These are phyloP conservation scores for Dolomedes plantarius DNA, from an alignment of 2,888 invertebrate species.

Conservation along the genomic window DNA sequence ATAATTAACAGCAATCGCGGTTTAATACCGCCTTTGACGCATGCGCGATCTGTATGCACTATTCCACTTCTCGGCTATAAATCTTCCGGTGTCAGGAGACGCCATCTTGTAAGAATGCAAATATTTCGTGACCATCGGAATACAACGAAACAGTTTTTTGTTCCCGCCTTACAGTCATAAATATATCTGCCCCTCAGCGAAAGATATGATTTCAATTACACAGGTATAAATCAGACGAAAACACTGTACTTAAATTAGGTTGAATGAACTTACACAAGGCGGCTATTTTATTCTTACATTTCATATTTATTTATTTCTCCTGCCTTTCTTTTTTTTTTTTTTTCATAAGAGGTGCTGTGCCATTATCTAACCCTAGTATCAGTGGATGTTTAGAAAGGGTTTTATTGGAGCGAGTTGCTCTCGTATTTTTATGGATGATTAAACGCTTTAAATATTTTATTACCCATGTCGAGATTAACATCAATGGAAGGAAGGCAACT, in stretches of 20 bases:
- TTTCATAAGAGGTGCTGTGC: background rate
- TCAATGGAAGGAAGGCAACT: background rate
- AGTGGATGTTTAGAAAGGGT: background rate
- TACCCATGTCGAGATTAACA: background rate
- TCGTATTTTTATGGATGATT: background rate
- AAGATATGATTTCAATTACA: constrained; percentile 71
- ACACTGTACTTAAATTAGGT: constrained; percentile 58
- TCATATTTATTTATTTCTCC: constrained; percentile 22
- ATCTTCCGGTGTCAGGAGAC: constrained; percentile 40
- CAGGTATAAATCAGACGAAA: constrained; percentile 63
- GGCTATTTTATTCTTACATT: constrained; percentile 44
- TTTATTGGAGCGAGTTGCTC: background rate
- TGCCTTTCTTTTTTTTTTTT: background rate
- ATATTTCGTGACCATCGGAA: constrained; percentile 68
- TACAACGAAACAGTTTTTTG: constrained; percentile 57
- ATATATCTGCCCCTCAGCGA: constrained; percentile 51
- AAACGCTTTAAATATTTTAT: constrained; percentile 12
- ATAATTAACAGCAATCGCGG: constrained; percentile 60
- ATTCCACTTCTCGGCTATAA: constrained; percentile 42
- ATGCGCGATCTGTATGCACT: constrained; percentile 55
- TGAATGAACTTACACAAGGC: constrained; percentile 55
- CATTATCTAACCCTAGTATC: background rate
- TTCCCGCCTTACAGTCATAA: constrained; percentile 49
- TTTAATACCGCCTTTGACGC: constrained; percentile 23
- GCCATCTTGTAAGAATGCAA: constrained; percentile 67